Percentiles rank a stretch among this genome's conserved stretches.
phyloP scores from a whole-genome alignment of 2,113 vertebrate genomes.

The Mesoclemmys tuberculata region DNA sequence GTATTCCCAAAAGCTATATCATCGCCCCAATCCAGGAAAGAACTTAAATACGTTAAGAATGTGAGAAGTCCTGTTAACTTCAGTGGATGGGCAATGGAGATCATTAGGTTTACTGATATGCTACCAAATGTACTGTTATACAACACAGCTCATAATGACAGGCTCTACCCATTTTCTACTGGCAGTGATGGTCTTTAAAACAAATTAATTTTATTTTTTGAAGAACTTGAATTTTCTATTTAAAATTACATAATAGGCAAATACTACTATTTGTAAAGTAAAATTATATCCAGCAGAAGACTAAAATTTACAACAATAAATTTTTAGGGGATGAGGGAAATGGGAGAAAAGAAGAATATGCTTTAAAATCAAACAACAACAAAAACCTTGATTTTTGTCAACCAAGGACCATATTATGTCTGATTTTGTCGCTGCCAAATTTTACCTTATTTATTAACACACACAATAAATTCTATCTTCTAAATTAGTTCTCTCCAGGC shows the following conservation, averaged over 20 bases:
- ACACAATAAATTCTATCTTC: background rate
- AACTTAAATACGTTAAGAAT: background rate
- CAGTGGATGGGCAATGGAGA: background rate
- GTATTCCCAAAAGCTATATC: background rate
- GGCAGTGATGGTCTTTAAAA: background rate
- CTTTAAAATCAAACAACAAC: background rate
- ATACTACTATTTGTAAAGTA: background rate
- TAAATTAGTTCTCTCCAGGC: background rate
- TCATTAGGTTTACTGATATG: background rate
- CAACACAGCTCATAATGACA: background rate
- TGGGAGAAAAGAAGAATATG: background rate
- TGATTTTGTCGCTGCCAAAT: background rate
- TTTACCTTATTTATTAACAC: background rate
- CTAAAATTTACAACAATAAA: background rate
- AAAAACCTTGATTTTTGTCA: background rate
- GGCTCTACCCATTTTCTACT: background rate
- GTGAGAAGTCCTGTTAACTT: background rate
- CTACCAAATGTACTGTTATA: background rate
- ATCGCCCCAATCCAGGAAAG: background rate
- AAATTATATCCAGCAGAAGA: background rate
- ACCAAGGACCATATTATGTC: background rate
- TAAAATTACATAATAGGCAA: background rate
- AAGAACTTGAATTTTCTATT: background rate
- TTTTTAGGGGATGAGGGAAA: background rate
- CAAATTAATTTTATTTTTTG: background rate